Evolutionary conservation across 2,888 invertebrate genomes (phyloP).

Genomic region (Cactoblastis cactorum): DNA sequence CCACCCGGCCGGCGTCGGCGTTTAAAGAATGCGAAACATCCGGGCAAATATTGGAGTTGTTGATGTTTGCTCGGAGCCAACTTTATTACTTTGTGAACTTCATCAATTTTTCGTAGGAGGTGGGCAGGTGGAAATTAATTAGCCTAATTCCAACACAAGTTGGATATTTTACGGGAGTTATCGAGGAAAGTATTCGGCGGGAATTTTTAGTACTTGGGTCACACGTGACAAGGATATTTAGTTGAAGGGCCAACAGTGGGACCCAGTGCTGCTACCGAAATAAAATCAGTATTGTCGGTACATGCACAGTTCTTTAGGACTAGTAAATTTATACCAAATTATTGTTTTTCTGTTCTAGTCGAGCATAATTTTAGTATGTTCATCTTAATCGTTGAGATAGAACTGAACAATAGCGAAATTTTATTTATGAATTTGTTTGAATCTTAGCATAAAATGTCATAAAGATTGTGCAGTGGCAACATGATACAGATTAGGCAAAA

Average conservation of each 20-base stretch:
- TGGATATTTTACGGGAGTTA: conserved; percentile 24
- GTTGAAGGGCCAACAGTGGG: background rate
- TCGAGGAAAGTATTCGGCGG: conserved; percentile 19
- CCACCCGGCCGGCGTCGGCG: background rate
- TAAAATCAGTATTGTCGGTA: too few species aligned
- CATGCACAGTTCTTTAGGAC: too few species aligned
- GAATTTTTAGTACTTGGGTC: conserved; percentile 9
- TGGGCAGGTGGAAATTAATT: conserved; percentile 20
- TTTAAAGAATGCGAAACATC: background rate
- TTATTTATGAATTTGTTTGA: too few species aligned
- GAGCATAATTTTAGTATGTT: too few species aligned
- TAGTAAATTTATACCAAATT: too few species aligned
- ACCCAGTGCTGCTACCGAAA: background rate
- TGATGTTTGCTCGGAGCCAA: background rate
- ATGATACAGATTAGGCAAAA: too few species aligned
- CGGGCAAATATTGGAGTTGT: background rate
- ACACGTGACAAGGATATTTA: background rate
- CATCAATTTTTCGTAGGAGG: conserved; percentile 1
- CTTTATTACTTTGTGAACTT: conserved; percentile 1
- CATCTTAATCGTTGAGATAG: too few species aligned
- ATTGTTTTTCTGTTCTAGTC: too few species aligned
- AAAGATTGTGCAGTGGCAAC: too few species aligned
- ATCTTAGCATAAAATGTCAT: too few species aligned
- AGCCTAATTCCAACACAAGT: conserved; percentile 22
- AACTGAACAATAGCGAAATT: too few species aligned